Base-by-base conservation (phyloP, 2,797 vertebrate genomes). In the Cuniculus paca region DNA sequence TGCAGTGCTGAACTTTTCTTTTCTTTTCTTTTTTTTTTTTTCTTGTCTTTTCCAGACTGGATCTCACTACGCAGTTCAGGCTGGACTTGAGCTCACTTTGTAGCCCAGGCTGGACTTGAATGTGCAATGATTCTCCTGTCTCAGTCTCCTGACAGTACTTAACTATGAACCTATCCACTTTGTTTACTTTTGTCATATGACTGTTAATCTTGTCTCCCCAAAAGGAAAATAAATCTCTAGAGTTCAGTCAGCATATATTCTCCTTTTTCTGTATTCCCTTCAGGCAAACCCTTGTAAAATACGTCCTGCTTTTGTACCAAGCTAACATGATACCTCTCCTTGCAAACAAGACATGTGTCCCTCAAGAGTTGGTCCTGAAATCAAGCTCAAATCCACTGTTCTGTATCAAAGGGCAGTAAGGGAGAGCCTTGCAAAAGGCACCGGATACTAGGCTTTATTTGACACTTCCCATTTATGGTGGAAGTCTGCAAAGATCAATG, bases 371-470 rank as follows among this genome's bases (percentile, higher is more conserved):
- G 72, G 56, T 84, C 31, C 58, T 85, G 26, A 87, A 93, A 91
- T 85, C 2, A 75, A 91, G 50, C 52, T n/a, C 48, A 95, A 91
- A 80, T 74, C 74, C n/a, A 84, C 74, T 75, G 56, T 24, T 75
- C 39, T 31, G 1, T 52, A 60, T 1, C n/a, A 16, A 61, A 63
- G 45, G 48, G 85, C 74, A 82, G 36, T 72, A 70, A 70, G 82
- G 36, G 17, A 34, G n/a, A 60, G 56, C 9, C 74, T 58, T 42
- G 13, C 0, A 0, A 56, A 34, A 89, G 36, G 45, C 10, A 45
- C 0, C 22, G 61, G 39, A 63, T n/a, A 48, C 5, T 10, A 87
- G 61, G 39, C 36, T 87, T 87, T 88, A 61, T 65, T n/a, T 45
- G 83, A 45, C n/a, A 68, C 75, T 79, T 90, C 42, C 48, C 63